A percentile compares a stretch with the other conserved stretches of the same genome.
Evolutionary conservation across 2,797 vertebrate species (phyloP).

Genomic region (Cryptoprocta ferox): DNA sequence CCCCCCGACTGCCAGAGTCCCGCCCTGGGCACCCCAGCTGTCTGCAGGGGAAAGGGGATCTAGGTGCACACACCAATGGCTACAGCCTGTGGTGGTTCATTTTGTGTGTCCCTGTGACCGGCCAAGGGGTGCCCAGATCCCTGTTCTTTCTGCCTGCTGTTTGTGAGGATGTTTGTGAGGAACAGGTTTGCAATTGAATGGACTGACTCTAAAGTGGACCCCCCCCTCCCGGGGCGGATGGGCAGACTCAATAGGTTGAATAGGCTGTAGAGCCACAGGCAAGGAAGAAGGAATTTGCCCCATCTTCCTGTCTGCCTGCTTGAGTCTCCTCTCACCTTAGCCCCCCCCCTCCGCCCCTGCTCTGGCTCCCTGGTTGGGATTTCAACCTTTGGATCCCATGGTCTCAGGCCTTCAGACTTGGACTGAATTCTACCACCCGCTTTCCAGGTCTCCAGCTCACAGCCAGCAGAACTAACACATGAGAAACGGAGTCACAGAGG

Average conservation of each 20-base stretch:
- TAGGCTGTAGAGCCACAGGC: background rate
- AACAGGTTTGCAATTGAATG: background rate
- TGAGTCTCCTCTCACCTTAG: too few species aligned
- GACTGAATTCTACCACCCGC: background rate
- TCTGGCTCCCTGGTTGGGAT: background rate
- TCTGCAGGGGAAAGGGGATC: background rate
- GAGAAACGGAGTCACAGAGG: background rate
- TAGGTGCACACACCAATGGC: accelerated
- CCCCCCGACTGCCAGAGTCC: background rate
- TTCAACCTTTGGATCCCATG: background rate
- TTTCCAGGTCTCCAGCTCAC: background rate
- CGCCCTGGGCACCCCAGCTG: accelerated
- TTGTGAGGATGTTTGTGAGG: background rate
- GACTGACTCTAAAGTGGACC: background rate
- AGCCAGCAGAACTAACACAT: background rate
- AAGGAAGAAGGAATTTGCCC: too few species aligned
- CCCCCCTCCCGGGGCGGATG: background rate
- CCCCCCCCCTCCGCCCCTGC: background rate
- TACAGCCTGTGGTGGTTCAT: background rate
- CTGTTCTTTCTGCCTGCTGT: accelerated
- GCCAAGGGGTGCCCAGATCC: background rate
- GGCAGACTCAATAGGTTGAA: too few species aligned
- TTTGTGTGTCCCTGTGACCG: background rate
- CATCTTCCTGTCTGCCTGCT: background rate
- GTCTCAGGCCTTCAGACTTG: too few species aligned